Conservation (phyloP, 2,113 vertebrate genomes). For the Hippocampus guttulatus region DNA sequence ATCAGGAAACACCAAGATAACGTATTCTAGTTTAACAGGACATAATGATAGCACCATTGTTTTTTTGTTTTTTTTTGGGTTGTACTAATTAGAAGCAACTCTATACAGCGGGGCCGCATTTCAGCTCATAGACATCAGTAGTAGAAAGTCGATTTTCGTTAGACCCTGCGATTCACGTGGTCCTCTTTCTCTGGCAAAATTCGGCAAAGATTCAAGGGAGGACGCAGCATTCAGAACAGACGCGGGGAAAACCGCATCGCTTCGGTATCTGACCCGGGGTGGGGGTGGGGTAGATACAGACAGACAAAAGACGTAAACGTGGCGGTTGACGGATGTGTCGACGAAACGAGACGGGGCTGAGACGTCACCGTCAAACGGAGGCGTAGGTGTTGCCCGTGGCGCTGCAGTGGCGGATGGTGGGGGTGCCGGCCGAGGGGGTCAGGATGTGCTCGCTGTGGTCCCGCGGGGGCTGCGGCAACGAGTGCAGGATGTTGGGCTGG, state of each 20-base stretch:
- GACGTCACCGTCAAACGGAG: conserved; percentile 64
- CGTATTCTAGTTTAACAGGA: conserved; percentile 1
- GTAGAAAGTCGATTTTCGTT: conserved; percentile 32
- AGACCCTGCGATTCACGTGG: conserved; percentile 33
- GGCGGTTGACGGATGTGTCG: conserved; percentile 45
- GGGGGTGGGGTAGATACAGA: conserved; percentile 33
- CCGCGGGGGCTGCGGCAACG: conserved; percentile 57
- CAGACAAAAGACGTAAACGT: conserved; percentile 42
- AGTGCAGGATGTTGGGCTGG: conserved; percentile 69
- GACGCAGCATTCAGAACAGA: conserved; percentile 50
- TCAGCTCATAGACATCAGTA: conserved; percentile 65
- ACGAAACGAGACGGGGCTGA: conserved; percentile 15
- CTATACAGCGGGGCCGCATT: conserved; percentile 61
- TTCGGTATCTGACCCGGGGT: conserved; percentile 27
- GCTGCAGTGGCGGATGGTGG: conserved; percentile 77
- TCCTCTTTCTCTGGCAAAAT: conserved; percentile 27
- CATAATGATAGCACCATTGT: conserved; percentile 63
- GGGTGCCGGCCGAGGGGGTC: conserved; percentile 59
- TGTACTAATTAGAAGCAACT: conserved; percentile 50
- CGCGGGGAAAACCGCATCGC: conserved; percentile 36
- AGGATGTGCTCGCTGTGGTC: conserved; percentile 72
- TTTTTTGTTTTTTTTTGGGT: conserved; percentile 31
- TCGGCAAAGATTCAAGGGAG: conserved; percentile 37
- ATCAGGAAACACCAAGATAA: neutral
- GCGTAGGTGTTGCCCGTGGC: conserved; percentile 74